phyloP scores from a whole-genome alignment of 2,888 invertebrate species.

The Spialia ferax region DNA sequence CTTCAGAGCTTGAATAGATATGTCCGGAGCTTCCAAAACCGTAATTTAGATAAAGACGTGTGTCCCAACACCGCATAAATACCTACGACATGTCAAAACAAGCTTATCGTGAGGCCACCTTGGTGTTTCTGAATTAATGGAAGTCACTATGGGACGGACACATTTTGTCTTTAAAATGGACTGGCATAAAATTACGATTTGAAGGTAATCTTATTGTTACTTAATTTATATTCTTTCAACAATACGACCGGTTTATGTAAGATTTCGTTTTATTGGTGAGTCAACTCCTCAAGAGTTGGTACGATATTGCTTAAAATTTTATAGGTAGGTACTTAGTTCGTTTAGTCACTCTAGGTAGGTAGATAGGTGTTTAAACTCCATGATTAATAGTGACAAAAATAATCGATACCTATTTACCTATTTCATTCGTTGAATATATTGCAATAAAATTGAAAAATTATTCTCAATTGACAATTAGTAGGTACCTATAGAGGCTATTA shows the following conservation, averaged over 20 bases:
- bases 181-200: slow-evolving; percentile 39
- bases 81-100: slow-evolving; percentile 77
- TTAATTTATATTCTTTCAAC: slow-evolving; percentile 34
- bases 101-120: slow-evolving; percentile 79
- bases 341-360: not conserved
- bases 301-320: not conserved
- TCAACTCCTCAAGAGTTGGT: not conserved
- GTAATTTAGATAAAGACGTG: slow-evolving; percentile 80
- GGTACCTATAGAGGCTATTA: too few species aligned
- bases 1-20: slow-evolving; percentile 64
- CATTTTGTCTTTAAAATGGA: slow-evolving; percentile 55
- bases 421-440: too few species aligned
- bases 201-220: slow-evolving; percentile 35
- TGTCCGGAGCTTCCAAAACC: slow-evolving; percentile 75
- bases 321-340: not conserved
- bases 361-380: not conserved
- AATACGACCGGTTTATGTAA: slow-evolving; percentile 22
- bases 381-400: too few species aligned
- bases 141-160: slow-evolving; percentile 59
- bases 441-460: too few species aligned
- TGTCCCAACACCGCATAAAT: slow-evolving; percentile 76
- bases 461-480: too few species aligned
- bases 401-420: too few species aligned
- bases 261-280: slow-evolving; percentile 14
- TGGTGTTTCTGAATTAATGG: slow-evolving; percentile 77